A percentile compares a stretch with the other conserved stretches of the same genome.
phyloP scores from a whole-genome alignment of 2,888 invertebrate species.

The Amiota mariae region DNA sequence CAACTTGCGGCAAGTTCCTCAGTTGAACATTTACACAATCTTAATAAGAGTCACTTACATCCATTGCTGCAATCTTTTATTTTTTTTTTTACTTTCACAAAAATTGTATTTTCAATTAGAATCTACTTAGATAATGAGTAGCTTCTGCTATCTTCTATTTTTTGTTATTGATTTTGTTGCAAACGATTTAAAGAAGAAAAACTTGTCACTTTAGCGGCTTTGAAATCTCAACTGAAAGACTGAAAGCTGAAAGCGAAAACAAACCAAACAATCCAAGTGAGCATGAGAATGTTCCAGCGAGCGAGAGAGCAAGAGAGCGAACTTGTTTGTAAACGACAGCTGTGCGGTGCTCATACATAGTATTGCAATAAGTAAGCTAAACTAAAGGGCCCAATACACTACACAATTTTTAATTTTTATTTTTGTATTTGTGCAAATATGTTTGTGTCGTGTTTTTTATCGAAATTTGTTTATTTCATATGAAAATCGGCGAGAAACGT shows the following conservation, averaged over 20 bases:
- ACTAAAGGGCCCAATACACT: no score
- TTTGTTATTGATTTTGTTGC: slow-evolving; percentile 34
- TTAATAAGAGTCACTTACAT: no score
- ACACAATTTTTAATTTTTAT: no score
- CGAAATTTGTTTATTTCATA: no score
- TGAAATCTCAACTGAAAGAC: slow-evolving; percentile 63
- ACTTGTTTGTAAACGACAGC: slow-evolving; percentile 45
- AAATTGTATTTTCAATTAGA: neutral
- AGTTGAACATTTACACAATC: no score
- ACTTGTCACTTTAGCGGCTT: slow-evolving; percentile 66
- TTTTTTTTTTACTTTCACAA: neutral
- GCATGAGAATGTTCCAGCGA: slow-evolving; percentile 43
- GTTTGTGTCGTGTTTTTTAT: no score
- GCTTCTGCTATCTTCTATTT: slow-evolving; percentile 37
- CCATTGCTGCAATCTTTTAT: no score
- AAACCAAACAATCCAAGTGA: slow-evolving; percentile 47
- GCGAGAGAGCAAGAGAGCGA: slow-evolving; percentile 9
- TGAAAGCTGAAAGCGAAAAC: slow-evolving; percentile 54
- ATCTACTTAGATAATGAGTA: neutral
- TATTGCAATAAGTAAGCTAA: slow-evolving; percentile 51
- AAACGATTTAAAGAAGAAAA: slow-evolving; percentile 47
- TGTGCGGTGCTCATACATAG: slow-evolving; percentile 39
- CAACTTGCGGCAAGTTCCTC: no score
- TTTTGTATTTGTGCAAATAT: no score
- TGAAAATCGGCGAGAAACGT: no score